These are phyloP conservation scores for Mycetomoellerius zeteki DNA, from an alignment of 1,140 invertebrate species.

Conservation along the genomic window DNA sequence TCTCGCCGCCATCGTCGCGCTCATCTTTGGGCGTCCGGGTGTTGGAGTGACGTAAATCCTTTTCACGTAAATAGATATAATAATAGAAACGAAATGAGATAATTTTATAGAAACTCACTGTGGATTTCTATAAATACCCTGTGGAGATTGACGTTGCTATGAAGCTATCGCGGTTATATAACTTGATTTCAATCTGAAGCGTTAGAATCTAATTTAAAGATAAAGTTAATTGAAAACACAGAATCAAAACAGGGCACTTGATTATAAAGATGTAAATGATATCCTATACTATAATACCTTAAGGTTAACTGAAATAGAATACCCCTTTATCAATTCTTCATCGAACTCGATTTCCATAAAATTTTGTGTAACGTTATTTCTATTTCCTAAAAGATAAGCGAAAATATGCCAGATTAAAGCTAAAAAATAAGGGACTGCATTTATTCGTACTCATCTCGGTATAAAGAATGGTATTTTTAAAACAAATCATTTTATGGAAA, in stretches of 20 bases:
- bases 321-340: background rate
- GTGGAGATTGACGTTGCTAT: background rate
- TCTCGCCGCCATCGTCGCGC: background rate
- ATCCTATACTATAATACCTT: background rate
- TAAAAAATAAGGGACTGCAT: constrained; percentile 2
- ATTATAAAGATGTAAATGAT: background rate
- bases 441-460: constrained; percentile 4
- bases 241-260: background rate
- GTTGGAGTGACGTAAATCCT: background rate
- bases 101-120: constrained; percentile 19
- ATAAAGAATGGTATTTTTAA: constrained; percentile 22
- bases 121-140: background rate
- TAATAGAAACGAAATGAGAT: constrained; percentile 18
- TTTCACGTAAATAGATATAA: constrained; percentile 36
- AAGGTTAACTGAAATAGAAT: background rate
- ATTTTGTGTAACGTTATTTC: background rate
- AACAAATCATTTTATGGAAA: constrained; percentile 15
- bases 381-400: background rate
- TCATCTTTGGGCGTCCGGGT: background rate
- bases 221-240: background rate
- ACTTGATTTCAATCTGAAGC: background rate
- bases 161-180: background rate
- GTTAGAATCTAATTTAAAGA: background rate
- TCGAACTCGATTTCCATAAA: background rate
- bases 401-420: background rate